Evolutionary conservation across 37 sponge, comb jelly and placozoan species (phyloP).

Genomic region (Axinella damicornis): DNA sequence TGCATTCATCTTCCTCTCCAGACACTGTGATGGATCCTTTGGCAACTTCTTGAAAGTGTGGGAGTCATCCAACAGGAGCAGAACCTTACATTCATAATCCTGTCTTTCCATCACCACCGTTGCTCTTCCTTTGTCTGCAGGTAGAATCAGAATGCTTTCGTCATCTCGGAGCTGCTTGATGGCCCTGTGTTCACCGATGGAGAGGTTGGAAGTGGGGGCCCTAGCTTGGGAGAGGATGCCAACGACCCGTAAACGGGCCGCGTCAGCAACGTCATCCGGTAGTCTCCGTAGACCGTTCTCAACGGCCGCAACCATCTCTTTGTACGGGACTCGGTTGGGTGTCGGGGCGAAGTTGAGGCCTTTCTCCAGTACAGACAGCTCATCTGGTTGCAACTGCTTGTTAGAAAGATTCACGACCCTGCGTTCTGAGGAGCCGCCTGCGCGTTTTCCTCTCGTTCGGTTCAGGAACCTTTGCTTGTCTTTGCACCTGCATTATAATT

Average conservation of each 20-base stretch:
- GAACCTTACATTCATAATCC: no score
- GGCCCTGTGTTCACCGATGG: not conserved
- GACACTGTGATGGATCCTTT: not conserved
- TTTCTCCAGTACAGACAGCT: not conserved
- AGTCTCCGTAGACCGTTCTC: constrained; percentile 2
- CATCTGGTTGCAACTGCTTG: not conserved
- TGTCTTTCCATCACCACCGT: not conserved
- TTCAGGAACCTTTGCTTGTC: no score
- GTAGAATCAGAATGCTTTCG: not conserved
- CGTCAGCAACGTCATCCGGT: not conserved
- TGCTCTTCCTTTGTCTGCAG: not conserved
- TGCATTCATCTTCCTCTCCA: constrained; percentile 5
- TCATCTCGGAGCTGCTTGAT: not conserved
- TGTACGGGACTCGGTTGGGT: constrained; percentile 2
- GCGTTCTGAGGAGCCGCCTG: no score
- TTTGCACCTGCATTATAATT: no score
- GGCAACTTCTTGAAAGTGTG: no score
- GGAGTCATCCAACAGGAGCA: no score
- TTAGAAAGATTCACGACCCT: not conserved
- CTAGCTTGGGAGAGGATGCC: not conserved
- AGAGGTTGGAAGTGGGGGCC: not conserved
- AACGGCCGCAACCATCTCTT: constrained; percentile 18
- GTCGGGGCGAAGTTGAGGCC: constrained; percentile 31
- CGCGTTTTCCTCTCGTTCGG: no score
- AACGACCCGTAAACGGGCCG: not conserved